Evolutionary conservation across 2,113 vertebrate genomes (phyloP), one percentile per base, ranked within the genome.

Genomic region (Forbesichthys papilliferus): DNA sequence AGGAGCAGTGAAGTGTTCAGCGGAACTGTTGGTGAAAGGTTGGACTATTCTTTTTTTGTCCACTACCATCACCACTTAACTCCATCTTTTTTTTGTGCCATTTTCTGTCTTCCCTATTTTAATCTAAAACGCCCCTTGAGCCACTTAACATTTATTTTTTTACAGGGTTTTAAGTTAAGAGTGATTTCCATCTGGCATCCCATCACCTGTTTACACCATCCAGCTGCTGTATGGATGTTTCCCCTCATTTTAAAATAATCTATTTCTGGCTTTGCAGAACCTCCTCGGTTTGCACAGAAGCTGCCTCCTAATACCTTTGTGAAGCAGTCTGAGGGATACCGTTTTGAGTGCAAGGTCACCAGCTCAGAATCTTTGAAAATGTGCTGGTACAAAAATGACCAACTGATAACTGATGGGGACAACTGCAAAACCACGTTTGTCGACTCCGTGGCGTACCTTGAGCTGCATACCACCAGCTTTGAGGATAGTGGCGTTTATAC

Each of bases 301-400:
- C 90, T 97, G 77, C 95, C 96, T 74, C 78, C 92, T 0, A 68
- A 90, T 75, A 94, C 92, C 89, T 91, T 94, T 74, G 91, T 96
- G 82, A 98, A 96, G 92, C 92, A 92, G 79, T 86, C 92, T 57
- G 95, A 97, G 57, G 93, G 92, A 0, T 62, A 93, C 52, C 90
- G 91, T 33, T 92, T 98, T 57, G 96, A 98, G 77, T 97, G 96
- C 90, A 95, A 95, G 91, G 86, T 93, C 74, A 93, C 89, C 70
- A 93, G 93, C 69, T 92, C 93, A 64, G 92, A 84, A 46, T 94
- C 94, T 84, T 93, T 97, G 72, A 93, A 80, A 85, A 91, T 97
- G 66, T 81, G 87, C 56, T 99, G 97, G 97, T 99, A 92, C 88
- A 96, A 94, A 94, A 95, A 97, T 59, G 95, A 98, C 75, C 92